Evolutionary conservation across 2,888 invertebrate species (phyloP).

Genomic region (Sinotaia quadrata): DNA sequence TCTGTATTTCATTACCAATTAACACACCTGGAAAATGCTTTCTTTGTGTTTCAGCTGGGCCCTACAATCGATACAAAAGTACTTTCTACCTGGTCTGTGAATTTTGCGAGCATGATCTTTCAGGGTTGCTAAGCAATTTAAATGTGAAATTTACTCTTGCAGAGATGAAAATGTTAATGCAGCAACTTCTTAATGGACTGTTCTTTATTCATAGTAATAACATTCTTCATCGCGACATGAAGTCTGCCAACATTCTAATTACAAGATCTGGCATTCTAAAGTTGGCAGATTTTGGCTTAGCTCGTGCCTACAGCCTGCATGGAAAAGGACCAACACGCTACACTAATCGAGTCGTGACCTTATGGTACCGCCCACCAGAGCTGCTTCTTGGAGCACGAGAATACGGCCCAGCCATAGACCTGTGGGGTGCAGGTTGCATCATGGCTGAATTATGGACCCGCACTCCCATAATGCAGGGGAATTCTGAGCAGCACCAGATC

Average conservation of each 20-base stretch:
- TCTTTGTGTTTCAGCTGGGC: conserved; percentile 72
- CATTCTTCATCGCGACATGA: conserved; percentile 83
- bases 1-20: too few relatives aligned
- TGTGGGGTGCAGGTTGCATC: conserved; percentile 94
- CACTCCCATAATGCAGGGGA: conserved; percentile 82
- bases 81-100: conserved; percentile 98
- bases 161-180: conserved; percentile 91
- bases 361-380: conserved; percentile 87
- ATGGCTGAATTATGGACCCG: conserved; percentile 99
- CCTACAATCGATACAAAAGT: conserved; percentile 84
- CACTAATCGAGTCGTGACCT: conserved; percentile 97
- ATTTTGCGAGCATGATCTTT: conserved; percentile 98
- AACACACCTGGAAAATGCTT: too few relatives aligned
- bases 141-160: conserved; percentile 96
- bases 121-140: conserved; percentile 93
- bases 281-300: conserved; percentile 97
- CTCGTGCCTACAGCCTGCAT: conserved; percentile 80
- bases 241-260: conserved; percentile 97
- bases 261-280: conserved; percentile 91
- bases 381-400: conserved; percentile 80
- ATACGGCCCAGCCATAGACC: conserved; percentile 96
- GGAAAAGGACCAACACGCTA: conserved; percentile 83
- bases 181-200: conserved; percentile 83
- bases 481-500: conserved; percentile 95
- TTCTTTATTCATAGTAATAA: conserved; percentile 96